Percentiles rank a stretch among this genome's conserved stretches.
phyloP scores from a whole-genome alignment of 2,113 vertebrate species.

The Pterocles orientalis region DNA sequence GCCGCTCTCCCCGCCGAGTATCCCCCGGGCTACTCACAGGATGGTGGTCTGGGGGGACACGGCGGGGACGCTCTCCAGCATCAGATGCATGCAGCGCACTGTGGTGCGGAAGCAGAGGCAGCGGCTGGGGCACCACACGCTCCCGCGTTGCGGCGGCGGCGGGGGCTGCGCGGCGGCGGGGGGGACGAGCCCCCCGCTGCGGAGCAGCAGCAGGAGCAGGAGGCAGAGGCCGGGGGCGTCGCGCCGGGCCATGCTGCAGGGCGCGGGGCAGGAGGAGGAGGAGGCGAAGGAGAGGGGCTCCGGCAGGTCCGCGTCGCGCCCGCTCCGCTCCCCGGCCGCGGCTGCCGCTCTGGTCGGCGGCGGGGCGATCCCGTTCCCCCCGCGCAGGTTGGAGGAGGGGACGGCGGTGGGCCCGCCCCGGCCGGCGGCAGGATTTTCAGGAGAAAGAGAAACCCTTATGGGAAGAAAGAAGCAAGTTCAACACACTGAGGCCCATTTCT shows the following conservation, averaged over 20 bases:
- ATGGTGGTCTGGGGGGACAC: slow-evolving; percentile 91
- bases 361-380: neutral
- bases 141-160: slow-evolving; percentile 40
- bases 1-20: neutral
- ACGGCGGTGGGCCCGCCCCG: slow-evolving; percentile 32
- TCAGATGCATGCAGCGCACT: slow-evolving; percentile 97
- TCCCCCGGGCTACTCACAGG: slow-evolving; percentile 83
- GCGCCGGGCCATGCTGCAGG: slow-evolving; percentile 57
- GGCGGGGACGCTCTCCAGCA: slow-evolving; percentile 90
- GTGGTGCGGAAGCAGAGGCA: slow-evolving; percentile 96
- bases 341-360: neutral
- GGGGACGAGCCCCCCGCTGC: slow-evolving; percentile 44
- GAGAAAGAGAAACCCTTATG: neutral
- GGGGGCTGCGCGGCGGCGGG: slow-evolving; percentile 47
- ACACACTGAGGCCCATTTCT: neutral
- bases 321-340: neutral
- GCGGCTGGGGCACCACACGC: slow-evolving; percentile 89
- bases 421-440: neutral
- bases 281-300: neutral
- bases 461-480: neutral
- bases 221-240: neutral
- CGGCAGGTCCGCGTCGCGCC: neutral
- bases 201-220: slow-evolving; percentile 35
- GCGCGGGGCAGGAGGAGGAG: neutral
- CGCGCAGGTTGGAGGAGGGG: slow-evolving; percentile 25